Evolutionary conservation across 2,797 vertebrate species (phyloP), one percentile per base, ranked within the genome.

Genomic region (Sebastes cheni): DNA sequence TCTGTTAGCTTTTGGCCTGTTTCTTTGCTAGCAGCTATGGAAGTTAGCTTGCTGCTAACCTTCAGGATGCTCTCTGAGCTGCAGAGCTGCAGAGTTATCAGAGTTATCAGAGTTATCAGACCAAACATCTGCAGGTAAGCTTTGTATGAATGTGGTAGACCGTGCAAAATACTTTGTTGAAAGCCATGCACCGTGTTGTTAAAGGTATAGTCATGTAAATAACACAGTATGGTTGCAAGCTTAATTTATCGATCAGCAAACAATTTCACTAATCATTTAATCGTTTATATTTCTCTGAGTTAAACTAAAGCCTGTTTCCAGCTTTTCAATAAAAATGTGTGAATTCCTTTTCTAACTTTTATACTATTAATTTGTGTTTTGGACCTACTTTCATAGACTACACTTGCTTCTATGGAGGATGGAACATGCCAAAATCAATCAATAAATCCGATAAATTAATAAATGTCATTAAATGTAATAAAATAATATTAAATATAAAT

Each of bases 41-140:
- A 23, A 20, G 68, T 68, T 88, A 88, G 88, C 83, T 27, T 66
- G 39, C 12, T n/a, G 90, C 90, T 91, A 90, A 67, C 59, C 8
- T 1, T 23, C 4, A 54, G 16, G 30, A 42, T 69, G 67, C 18
- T 79, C 3, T 13, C 58, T 10, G 36, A 66, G 9, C 8, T 22
- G 54, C 46, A 4, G 1, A 14, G 8, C 25, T 25, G 25, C 25
- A 27, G 25, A 27, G 25, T 54, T 2, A 22, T 6, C 8, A 54
- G 77, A 29, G 29, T 52, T 9, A 32, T 32, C 11, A 62, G 20
- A 32, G 30, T 32, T 34, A 11, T 36, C 0, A 36, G 34, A 34
- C 2, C 14, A 23, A 60, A 73, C 8, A 13, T 2, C 1, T 2
- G 20, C 20, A 8, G 4, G 7, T 32, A 2, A 70, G 61, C 55